phyloP scores from a whole-genome alignment of 1,140 invertebrate species.

The Aethina tumida region DNA sequence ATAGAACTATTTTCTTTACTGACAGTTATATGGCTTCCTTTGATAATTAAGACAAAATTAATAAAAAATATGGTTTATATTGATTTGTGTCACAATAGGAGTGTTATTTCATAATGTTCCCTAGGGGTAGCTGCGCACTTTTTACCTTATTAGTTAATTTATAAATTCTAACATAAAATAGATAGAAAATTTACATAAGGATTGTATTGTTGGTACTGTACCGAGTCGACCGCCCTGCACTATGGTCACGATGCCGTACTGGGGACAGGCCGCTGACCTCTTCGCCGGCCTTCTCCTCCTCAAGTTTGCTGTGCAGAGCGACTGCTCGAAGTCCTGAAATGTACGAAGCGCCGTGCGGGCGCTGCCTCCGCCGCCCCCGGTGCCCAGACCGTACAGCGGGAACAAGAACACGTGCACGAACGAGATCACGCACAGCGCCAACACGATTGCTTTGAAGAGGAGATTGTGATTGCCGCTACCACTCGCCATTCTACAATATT shows the following conservation, averaged over 20 bases:
- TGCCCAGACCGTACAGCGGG: slow-evolving; percentile 44
- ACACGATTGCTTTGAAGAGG: slow-evolving; percentile 47
- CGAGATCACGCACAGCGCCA: slow-evolving; percentile 47
- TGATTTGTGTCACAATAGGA: too few species aligned
- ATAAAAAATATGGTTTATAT: too few species aligned
- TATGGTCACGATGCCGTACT: slow-evolving; percentile 46
- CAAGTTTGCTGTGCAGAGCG: slow-evolving; percentile 41
- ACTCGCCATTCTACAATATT: too few species aligned
- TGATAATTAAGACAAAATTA: too few species aligned
- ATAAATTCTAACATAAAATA: too few species aligned
- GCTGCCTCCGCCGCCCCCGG: slow-evolving; percentile 24
- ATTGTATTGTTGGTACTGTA: too few species aligned
- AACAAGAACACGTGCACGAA: slow-evolving; percentile 52
- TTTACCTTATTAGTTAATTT: too few species aligned
- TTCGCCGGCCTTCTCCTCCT: slow-evolving; percentile 37
- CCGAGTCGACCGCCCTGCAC: slow-evolving; percentile 41
- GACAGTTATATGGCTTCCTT: too few species aligned
- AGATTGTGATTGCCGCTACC: slow-evolving; percentile 42
- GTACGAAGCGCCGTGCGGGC: slow-evolving; percentile 32
- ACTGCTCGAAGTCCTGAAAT: slow-evolving; percentile 43
- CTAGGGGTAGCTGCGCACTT: too few species aligned
- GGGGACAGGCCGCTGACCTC: slow-evolving; percentile 40
- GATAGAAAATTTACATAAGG: too few species aligned
- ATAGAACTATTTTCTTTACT: too few species aligned
- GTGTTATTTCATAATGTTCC: too few species aligned